Evolutionary conservation across 1,140 invertebrate genomes (phyloP).

Genomic region (Venustaconcha ellipsiformis): DNA sequence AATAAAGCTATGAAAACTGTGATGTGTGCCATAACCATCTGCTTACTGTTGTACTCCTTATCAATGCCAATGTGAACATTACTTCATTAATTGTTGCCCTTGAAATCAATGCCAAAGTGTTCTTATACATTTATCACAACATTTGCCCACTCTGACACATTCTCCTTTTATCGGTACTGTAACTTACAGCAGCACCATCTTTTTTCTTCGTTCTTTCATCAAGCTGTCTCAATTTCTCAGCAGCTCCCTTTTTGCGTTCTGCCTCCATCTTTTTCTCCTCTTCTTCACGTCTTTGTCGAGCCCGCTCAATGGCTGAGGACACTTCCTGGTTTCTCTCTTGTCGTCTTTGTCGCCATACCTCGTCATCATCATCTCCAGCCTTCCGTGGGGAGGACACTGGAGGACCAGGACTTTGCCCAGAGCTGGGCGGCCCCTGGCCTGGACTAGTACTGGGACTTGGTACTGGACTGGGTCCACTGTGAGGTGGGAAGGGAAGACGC

Average conservation of each 20-base stretch:
- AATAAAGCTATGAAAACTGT: too few species aligned
- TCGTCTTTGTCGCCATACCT: slow-evolving; percentile 79
- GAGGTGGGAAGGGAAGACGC: slow-evolving; percentile 50
- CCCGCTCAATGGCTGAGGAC: slow-evolving; percentile 79
- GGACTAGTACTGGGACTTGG: slow-evolving; percentile 13
- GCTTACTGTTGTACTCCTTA: too few species aligned
- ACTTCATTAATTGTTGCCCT: too few species aligned
- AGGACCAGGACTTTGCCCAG: slow-evolving; percentile 6
- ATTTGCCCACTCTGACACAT: slow-evolving; percentile 5
- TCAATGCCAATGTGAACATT: too few species aligned
- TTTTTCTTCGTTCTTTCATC: slow-evolving; percentile 73
- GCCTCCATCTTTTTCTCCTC: slow-evolving; percentile 83
- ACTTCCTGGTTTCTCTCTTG: slow-evolving; percentile 78
- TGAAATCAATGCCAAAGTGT: too few species aligned
- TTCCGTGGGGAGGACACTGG: slow-evolving; percentile 30
- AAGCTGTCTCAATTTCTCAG: slow-evolving; percentile 75
- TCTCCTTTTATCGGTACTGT: too few species aligned
- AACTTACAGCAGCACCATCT: slow-evolving; percentile 42
- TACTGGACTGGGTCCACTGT: slow-evolving; percentile 23
- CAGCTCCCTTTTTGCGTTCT: slow-evolving; percentile 71
- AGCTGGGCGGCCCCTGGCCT: slow-evolving; percentile 19
- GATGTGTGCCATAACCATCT: too few species aligned
- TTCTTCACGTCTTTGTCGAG: slow-evolving; percentile 82
- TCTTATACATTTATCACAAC: neutral
- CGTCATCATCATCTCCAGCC: slow-evolving; percentile 76